Evolutionary conservation across 2,888 invertebrate genomes (phyloP).

Genomic region (Agrotis segetum): DNA sequence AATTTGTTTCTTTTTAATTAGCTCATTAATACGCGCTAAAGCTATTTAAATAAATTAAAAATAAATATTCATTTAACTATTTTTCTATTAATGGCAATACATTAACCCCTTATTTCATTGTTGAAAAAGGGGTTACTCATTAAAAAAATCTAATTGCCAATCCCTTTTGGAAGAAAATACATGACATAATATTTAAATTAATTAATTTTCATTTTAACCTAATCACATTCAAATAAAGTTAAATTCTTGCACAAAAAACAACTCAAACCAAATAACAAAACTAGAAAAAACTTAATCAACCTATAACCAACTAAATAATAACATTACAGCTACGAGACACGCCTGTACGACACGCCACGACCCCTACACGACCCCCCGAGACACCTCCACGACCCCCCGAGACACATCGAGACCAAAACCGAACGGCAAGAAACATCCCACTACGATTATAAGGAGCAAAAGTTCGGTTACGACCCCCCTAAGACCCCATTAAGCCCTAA

Average conservation of each 20-base stretch:
- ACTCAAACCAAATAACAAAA: conserved; percentile 28
- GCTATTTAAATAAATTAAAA: no score
- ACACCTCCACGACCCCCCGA: conserved; percentile 86
- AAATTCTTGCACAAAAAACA: conserved; percentile 7
- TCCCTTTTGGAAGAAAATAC: no score
- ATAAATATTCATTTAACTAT: no score
- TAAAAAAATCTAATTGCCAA: no score
- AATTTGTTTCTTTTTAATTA: no score
- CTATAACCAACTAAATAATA: conserved; percentile 70
- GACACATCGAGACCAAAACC: conserved; percentile 79
- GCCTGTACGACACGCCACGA: conserved; percentile 89
- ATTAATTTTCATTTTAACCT: no score
- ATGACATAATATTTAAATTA: no score
- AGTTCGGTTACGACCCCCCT: conserved; percentile 81
- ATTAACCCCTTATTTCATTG: no score
- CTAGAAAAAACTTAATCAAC: conserved; percentile 30
- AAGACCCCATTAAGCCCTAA: conserved; percentile 87
- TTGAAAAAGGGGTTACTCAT: no score
- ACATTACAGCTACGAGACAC: conserved; percentile 89
- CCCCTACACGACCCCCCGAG: conserved; percentile 83
- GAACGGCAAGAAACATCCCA: conserved; percentile 80
- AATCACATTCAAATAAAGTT: background rate
- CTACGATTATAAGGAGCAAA: conserved; percentile 79
- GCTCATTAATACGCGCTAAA: no score
- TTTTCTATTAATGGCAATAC: no score